Evolutionary conservation across 1,140 invertebrate species (phyloP), one percentile per base, ranked within the genome.

Genomic region (Scaptomyza pallida): DNA sequence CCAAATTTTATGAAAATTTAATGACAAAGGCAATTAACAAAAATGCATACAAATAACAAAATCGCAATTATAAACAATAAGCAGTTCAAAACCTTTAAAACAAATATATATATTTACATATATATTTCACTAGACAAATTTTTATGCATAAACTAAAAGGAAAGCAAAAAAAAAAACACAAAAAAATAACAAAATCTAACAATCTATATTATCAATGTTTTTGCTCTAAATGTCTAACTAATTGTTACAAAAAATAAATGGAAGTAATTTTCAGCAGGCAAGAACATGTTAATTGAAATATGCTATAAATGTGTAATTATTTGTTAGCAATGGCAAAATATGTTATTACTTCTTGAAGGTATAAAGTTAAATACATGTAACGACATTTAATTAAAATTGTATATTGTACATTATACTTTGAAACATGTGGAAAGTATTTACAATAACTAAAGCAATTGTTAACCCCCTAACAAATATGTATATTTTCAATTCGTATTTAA

Each of bases 221-320:
- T 88, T 88, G 82, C 82, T 88, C 82, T 88, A 88, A 88, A 88
- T 88, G 82, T 88, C 82, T 88, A 88, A 82, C 75, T 88, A 88
- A 88, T 78, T 88, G 82, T 88, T 88, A 82, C 67, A 76, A 41
- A 57, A 52, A 30, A 30, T 4, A 71, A 61, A 81, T 48, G 19
- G 30, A 72, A 78, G 71, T 86, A 81, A 86, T 86, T 86, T 88
- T 88, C 81, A 74, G 74, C 81, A 78, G 74, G 63, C 69, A 60
- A 52, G n/a, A 48, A 68, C 63, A 81, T 57, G 68, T 83, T 83
- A 65, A 67, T 74, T 64, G 45, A 81, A 65, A 69, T 35, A 81
- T 60, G 67, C 75, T 88, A 86, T 78, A 56, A 75, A 78, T 86
- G 74, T 81, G 48, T 72, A 81, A 85, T 79, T 78, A 75, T 83